Conservation (phyloP, 64 coral and sea anemone species). For the Montipora sp. region DNA sequence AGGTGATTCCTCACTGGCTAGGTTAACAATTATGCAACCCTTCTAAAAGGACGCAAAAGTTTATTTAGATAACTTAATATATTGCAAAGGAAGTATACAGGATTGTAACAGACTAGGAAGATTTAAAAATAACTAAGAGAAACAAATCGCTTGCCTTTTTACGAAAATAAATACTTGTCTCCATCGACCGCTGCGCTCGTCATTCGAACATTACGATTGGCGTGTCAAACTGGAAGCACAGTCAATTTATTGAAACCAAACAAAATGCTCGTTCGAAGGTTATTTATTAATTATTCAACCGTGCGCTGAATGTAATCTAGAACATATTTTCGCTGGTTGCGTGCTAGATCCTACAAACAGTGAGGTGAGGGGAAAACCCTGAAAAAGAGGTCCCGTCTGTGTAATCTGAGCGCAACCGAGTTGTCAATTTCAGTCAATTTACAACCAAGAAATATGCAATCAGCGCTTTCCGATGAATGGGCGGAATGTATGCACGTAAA, state of each 20-base stretch:
- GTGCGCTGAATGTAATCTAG: neutral
- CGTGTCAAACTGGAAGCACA: neutral
- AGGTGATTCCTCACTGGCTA: no score
- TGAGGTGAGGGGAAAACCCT: neutral
- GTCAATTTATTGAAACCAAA: neutral
- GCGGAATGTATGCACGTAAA: neutral
- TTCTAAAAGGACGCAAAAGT: no score
- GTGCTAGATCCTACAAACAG: neutral
- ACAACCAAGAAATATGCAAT: constrained; percentile 20
- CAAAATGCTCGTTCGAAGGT: neutral
- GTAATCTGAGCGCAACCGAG: no score
- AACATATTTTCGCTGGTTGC: neutral
- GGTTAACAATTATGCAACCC: no score
- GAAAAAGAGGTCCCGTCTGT: no score
- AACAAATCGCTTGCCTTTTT: neutral
- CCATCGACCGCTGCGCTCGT: neutral
- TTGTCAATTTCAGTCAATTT: neutral
- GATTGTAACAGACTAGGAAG: no score
- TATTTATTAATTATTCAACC: neutral
- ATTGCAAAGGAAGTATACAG: no score
- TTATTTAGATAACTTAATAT: no score
- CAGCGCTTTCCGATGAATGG: neutral
- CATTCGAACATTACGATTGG: neutral
- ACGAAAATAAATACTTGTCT: neutral
- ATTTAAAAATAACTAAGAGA: no score